Conservation (phyloP, 35 echinoderm and acorn worm species). For the Lytechinus pictus region DNA sequence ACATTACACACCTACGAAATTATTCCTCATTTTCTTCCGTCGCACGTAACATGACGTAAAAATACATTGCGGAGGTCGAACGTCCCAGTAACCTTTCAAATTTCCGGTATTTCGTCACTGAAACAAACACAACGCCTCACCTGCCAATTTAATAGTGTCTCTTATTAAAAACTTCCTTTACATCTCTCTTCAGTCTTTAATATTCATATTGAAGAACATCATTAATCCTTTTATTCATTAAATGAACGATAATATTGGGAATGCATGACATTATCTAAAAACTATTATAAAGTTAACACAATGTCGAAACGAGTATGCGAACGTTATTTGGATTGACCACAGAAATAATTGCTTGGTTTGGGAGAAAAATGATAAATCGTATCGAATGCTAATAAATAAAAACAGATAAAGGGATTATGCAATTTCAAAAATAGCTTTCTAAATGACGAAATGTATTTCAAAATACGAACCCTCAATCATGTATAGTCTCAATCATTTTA, state of each 20-base stretch:
- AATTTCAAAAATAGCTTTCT: no score
- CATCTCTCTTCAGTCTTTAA: neutral
- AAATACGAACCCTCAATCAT: no score
- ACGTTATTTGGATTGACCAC: no score
- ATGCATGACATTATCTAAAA: neutral
- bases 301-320: neutral
- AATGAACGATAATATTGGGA: neutral
- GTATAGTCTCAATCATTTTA: no score
- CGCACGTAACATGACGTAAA: neutral
- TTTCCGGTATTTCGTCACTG: neutral
- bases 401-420: no score
- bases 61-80: neutral
- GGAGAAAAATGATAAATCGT: no score
- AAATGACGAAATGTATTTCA: no score
- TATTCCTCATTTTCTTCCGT: neutral
- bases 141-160: neutral
- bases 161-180: neutral
- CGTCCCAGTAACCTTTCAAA: neutral
- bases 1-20: neutral
- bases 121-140: neutral
- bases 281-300: neutral
- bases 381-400: no score
- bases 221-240: neutral
- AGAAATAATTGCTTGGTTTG: no score
- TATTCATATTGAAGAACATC: neutral